Percentiles rank a stretch among this genome's conserved stretches.
Evolutionary conservation across 2,113 vertebrate genomes (phyloP).

Genomic region (Alligator sinensis): DNA sequence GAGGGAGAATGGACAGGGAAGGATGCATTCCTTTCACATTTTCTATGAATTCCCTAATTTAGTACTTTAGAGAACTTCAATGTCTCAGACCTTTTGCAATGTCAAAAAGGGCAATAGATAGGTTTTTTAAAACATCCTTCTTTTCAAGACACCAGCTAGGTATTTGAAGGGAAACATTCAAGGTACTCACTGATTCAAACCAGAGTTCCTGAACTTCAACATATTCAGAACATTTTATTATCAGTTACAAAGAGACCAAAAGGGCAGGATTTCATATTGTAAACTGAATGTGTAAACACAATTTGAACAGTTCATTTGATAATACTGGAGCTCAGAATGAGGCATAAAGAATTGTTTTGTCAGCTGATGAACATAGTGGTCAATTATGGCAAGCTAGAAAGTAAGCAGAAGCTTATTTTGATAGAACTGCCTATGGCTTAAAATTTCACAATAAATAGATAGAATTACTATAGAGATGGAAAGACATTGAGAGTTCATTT

Average conservation of each 20-base stretch:
- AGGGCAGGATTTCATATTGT: not conserved
- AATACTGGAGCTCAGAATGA: not conserved
- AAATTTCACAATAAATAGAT: not conserved
- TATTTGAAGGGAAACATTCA: not conserved
- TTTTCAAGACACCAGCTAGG: not conserved
- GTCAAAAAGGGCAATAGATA: not conserved
- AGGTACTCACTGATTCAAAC: not conserved
- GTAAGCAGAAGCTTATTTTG: not conserved
- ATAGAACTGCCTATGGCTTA: not conserved
- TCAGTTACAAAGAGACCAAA: not conserved
- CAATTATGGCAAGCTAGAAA: not conserved
- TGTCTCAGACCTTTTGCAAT: not conserved
- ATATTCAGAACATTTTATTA: not conserved
- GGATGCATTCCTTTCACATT: fast-evolving
- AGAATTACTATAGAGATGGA: not conserved
- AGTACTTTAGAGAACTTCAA: not conserved
- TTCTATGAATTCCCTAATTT: not conserved
- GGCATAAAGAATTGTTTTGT: not conserved
- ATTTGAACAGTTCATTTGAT: not conserved
- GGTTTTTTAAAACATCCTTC: not conserved
- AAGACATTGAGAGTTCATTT: not conserved
- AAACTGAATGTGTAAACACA: not conserved
- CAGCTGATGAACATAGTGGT: not conserved
- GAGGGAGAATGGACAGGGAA: too few species aligned
- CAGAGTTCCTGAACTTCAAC: not conserved